Conservation (phyloP, 1,140 invertebrate species). For the Agrilus planipennis region DNA sequence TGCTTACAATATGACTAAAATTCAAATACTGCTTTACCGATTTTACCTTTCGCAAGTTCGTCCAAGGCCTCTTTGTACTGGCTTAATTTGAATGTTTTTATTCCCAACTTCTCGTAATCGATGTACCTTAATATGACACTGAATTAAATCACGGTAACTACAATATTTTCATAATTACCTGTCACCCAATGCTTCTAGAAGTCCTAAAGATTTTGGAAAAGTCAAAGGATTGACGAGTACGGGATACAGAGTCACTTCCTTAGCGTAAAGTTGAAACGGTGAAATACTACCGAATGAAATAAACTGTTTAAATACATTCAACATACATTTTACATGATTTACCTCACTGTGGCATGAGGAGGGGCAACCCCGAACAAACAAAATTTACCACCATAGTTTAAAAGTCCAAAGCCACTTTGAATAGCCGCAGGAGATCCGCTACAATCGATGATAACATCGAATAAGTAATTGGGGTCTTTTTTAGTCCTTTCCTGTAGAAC, state of each 20-base stretch:
- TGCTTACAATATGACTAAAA: no score
- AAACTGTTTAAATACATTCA: not conserved
- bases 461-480: slow-evolving; percentile 22
- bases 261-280: slow-evolving; percentile 44
- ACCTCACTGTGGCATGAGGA: slow-evolving; percentile 33
- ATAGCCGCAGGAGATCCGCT: slow-evolving; percentile 45
- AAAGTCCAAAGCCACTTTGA: slow-evolving; percentile 33
- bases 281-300: slow-evolving; percentile 37
- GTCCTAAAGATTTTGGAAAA: slow-evolving; percentile 46
- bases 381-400: slow-evolving; percentile 37
- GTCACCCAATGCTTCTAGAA: slow-evolving; percentile 45
- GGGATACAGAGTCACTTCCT: slow-evolving; percentile 48
- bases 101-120: slow-evolving; percentile 46
- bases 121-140: slow-evolving; percentile 50
- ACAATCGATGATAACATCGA: slow-evolving; percentile 51
- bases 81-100: slow-evolving; percentile 43
- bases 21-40: slow-evolving; percentile 54
- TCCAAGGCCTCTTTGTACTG: slow-evolving; percentile 44
- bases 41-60: slow-evolving; percentile 40
- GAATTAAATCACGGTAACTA: not conserved
- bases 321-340: slow-evolving; percentile 13
- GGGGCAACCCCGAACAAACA: slow-evolving; percentile 42
- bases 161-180: slow-evolving; percentile 28
- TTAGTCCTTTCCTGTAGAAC: slow-evolving; percentile 36
- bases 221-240: slow-evolving; percentile 53